Percentiles rank a stretch among this genome's conserved stretches.
Evolutionary conservation across 2,888 invertebrate genomes (phyloP).

Genomic region (Tuberolachnus salignus): DNA sequence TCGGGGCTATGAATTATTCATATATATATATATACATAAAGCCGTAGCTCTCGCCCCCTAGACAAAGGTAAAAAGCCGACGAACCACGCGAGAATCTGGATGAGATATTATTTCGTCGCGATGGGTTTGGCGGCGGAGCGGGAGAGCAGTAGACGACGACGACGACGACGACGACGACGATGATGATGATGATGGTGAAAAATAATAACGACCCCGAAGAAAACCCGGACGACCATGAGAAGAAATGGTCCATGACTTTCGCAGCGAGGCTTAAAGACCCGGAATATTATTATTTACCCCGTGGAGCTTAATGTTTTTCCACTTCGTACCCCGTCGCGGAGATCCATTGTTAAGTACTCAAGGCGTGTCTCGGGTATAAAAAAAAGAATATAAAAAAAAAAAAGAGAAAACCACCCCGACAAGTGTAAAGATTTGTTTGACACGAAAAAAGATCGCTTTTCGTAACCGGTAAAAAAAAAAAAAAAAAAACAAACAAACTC

Average conservation of each 20-base stretch:
- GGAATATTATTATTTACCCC: constrained; percentile 56
- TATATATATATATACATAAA: no score
- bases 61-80: constrained; percentile 55
- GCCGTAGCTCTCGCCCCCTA: constrained; percentile 9
- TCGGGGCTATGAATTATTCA: constrained; percentile 52
- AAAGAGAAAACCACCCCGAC: constrained; percentile 35
- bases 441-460: constrained; percentile 43
- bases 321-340: constrained; percentile 22
- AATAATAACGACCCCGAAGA: constrained; percentile 51
- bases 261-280: constrained; percentile 52
- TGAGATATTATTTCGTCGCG: constrained; percentile 39
- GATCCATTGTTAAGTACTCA: constrained; percentile 54
- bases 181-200: constrained; percentile 47
- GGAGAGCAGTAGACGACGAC: background rate
- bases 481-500: constrained; percentile 16
- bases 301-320: constrained; percentile 55
- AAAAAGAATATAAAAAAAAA: constrained; percentile 1
- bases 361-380: constrained; percentile 42
- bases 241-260: constrained; percentile 55
- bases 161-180: constrained; percentile 27
- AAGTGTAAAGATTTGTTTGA: constrained; percentile 56
- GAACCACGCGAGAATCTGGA: constrained; percentile 24
- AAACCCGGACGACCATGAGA: constrained; percentile 48
- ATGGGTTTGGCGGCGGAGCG: background rate
- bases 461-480: constrained; percentile 40